These are phyloP conservation scores for Papilio helenus DNA, from an alignment of 1,140 invertebrate genomes.

Conservation along the genomic window DNA sequence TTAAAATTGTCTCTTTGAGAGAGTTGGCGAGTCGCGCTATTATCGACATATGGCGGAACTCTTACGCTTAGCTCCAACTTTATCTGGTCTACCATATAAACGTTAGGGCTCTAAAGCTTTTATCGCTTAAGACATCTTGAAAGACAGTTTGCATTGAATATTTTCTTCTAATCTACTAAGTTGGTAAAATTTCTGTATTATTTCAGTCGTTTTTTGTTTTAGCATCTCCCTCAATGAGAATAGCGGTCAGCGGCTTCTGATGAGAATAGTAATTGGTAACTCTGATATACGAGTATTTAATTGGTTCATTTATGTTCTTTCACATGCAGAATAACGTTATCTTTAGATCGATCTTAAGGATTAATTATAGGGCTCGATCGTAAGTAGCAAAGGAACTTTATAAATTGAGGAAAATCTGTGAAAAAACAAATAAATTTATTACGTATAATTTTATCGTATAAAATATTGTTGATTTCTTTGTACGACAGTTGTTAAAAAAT, in stretches of 20 bases:
- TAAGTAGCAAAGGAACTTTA: background rate
- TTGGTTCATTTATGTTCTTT: no score
- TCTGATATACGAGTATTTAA: no score
- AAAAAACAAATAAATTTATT: background rate
- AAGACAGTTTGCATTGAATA: constrained; percentile 18
- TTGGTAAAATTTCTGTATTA: background rate
- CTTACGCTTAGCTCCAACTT: constrained; percentile 15
- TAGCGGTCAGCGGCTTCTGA: no score
- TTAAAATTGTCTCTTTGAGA: constrained; percentile 10
- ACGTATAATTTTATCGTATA: background rate
- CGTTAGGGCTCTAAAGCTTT: constrained; percentile 6
- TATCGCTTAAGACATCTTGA: constrained; percentile 12
- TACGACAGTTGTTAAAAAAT: constrained; percentile 5
- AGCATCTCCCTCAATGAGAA: background rate
- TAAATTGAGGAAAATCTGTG: background rate
- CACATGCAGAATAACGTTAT: no score
- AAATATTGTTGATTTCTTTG: constrained; percentile 4
- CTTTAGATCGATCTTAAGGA: background rate
- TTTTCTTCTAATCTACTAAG: background rate
- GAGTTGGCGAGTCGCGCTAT: constrained; percentile 15
- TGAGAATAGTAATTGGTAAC: no score
- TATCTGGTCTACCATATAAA: constrained; percentile 27
- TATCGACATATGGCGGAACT: constrained; percentile 17
- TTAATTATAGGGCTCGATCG: background rate
- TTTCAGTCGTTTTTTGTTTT: background rate